Evolutionary conservation across 2,797 vertebrate genomes (phyloP).

Genomic region (Mus caroli): DNA sequence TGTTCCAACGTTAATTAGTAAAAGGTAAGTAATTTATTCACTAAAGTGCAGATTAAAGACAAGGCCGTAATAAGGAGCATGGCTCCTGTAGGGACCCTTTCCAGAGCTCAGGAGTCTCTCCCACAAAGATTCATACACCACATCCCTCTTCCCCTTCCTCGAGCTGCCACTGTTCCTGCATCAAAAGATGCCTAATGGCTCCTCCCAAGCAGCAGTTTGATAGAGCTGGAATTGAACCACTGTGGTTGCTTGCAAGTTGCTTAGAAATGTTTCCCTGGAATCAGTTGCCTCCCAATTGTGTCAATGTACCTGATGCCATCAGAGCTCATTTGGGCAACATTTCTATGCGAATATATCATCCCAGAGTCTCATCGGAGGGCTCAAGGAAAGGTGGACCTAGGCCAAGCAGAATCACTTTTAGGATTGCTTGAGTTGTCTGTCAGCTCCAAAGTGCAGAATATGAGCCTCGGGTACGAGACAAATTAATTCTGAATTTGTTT

Average conservation of each 20-base stretch:
- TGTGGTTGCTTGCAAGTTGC: not conserved
- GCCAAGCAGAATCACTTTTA: not conserved
- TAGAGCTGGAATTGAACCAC: not conserved
- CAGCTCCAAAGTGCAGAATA: not conserved
- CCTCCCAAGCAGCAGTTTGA: conserved; percentile 42
- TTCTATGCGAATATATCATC: not conserved
- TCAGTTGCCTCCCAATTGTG: conserved; percentile 63
- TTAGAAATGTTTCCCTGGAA: not conserved
- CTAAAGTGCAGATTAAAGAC: conserved; percentile 47
- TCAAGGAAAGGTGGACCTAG: not conserved
- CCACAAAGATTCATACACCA: conserved; percentile 20
- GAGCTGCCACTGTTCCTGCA: conserved; percentile 16
- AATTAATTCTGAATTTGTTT: not conserved
- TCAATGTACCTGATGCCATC: conserved; percentile 52
- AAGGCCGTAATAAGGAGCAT: not conserved
- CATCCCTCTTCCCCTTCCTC: conserved; percentile 13
- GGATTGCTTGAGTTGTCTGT: not conserved
- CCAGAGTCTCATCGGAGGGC: not conserved
- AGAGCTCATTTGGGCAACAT: conserved; percentile 53
- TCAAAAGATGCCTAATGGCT: not conserved
- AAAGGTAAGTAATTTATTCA: conserved; percentile 66
- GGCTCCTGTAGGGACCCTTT: conserved; percentile 42
- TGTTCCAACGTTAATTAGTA: conserved; percentile 64
- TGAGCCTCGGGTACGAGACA: conserved; percentile 24
- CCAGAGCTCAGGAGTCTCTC: not conserved